These are phyloP conservation scores for Lasioglossum figueresi DNA, from an alignment of 2,888 invertebrate species.

Conservation along the genomic window DNA sequence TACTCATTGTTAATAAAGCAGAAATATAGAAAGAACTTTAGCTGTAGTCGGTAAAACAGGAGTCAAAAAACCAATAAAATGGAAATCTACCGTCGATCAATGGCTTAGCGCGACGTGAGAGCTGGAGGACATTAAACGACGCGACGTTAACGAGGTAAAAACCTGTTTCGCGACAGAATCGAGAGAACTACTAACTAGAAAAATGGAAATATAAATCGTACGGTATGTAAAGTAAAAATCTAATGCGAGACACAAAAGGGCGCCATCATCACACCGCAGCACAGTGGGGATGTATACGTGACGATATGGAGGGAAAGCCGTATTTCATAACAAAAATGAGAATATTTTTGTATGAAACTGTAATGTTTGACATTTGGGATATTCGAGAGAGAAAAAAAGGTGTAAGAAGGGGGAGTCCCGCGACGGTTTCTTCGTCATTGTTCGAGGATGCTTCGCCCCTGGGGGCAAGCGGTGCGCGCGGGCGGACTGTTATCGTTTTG, in stretches of 20 bases:
- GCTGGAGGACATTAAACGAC: background rate
- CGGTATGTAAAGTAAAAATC: background rate
- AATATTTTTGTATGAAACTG: background rate
- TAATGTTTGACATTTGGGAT: background rate
- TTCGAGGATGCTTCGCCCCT: conserved; percentile 62
- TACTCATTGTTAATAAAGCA: background rate
- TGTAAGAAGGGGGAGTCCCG: conserved; percentile 58
- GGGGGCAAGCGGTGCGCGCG: conserved; percentile 79
- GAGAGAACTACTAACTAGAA: background rate
- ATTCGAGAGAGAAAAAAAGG: conserved; percentile 19
- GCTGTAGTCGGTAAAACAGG: background rate
- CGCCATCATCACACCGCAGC: background rate
- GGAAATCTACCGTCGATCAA: background rate
- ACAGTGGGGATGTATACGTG: background rate
- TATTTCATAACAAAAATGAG: background rate
- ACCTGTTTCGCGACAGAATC: background rate
- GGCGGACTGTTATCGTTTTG: conserved; percentile 47
- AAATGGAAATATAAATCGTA: background rate
- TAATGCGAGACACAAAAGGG: background rate
- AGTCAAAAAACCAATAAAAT: background rate
- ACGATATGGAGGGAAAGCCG: background rate
- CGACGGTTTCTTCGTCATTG: conserved; percentile 56
- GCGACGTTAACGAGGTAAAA: background rate
- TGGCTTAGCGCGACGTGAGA: too few relatives aligned
- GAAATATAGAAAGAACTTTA: background rate